Evolutionary conservation across 2,888 invertebrate genomes (phyloP).

Genomic region (Morpho deidamia): DNA sequence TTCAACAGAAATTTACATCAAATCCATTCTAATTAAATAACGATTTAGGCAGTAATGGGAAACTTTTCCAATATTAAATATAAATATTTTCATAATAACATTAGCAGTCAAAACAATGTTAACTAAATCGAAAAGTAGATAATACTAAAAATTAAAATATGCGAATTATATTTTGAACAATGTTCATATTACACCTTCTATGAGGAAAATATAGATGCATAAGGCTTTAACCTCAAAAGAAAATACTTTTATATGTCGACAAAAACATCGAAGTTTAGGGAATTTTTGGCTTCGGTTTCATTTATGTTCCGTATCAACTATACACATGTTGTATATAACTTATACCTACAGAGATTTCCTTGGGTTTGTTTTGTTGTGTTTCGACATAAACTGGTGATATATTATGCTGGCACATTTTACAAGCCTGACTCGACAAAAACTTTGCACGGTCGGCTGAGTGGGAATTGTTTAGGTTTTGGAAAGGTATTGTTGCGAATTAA

Average conservation of each 20-base stretch:
- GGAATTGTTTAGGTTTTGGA: constrained; percentile 3
- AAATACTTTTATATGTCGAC: not conserved
- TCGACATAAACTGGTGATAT: constrained; percentile 9
- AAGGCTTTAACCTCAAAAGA: not conserved
- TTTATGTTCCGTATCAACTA: not conserved
- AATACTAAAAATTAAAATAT: no score
- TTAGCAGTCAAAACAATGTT: no score
- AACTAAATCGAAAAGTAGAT: no score
- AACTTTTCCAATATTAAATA: no score
- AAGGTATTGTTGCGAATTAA: constrained; percentile 6
- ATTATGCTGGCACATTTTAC: constrained; percentile 7
- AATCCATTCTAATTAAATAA: no score
- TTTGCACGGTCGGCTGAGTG: constrained; percentile 2
- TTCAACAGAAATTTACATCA: no score
- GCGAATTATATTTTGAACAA: no score
- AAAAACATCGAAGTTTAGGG: not conserved
- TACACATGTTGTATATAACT: not conserved
- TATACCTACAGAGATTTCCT: not conserved
- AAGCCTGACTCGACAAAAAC: constrained; percentile 9
- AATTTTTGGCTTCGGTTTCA: not conserved
- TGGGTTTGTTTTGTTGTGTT: not conserved
- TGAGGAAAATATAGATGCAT: not conserved
- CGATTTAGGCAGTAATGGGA: no score
- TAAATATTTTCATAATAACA: no score
- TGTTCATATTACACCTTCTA: not conserved